A percentile compares a stretch with the other conserved stretches of the same genome.
Evolutionary conservation across 1,140 invertebrate genomes (phyloP).

Genomic region (Matsumurasca onukii): DNA sequence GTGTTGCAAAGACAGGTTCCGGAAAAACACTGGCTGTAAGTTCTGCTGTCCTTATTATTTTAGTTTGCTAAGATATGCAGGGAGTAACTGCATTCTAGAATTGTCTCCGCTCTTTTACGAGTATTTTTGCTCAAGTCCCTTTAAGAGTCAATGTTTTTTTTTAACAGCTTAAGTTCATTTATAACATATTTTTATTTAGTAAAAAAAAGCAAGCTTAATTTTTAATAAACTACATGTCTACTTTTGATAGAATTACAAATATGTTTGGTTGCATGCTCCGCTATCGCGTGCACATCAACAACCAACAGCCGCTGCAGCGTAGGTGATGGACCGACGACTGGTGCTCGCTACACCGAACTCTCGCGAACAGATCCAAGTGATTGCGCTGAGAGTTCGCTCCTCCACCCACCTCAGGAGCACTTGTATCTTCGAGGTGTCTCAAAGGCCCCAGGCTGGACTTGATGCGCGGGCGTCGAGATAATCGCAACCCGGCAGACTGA

Average conservation of each 20-base stretch:
- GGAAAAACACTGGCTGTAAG: slow-evolving; percentile 52
- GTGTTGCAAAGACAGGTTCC: slow-evolving; percentile 77
- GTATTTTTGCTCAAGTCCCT: too few species aligned
- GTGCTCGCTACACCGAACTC: slow-evolving; percentile 82
- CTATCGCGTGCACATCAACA: slow-evolving; percentile 76
- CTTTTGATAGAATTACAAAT: too few species aligned
- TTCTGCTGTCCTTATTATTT: slow-evolving; percentile 13
- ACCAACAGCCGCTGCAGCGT: too few species aligned
- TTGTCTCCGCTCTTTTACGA: too few species aligned
- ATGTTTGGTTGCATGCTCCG: too few species aligned
- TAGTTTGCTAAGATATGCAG: too few species aligned
- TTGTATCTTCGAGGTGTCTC: slow-evolving; percentile 88
- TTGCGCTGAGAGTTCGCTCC: slow-evolving; percentile 75
- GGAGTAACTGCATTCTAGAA: too few species aligned
- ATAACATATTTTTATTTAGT: too few species aligned
- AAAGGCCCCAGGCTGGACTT: slow-evolving; percentile 75
- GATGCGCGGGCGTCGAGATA: slow-evolving; percentile 81
- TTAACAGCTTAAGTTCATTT: too few species aligned
- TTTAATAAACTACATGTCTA: too few species aligned
- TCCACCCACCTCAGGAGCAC: slow-evolving; percentile 75
- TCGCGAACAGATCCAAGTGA: slow-evolving; percentile 83
- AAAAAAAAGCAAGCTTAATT: too few species aligned
- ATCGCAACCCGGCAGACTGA: slow-evolving; percentile 91
- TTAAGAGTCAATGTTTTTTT: too few species aligned
- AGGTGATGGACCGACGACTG: slow-evolving; percentile 71